Conservation (phyloP, 2,888 invertebrate genomes). For the Synergus laeviventris region DNA sequence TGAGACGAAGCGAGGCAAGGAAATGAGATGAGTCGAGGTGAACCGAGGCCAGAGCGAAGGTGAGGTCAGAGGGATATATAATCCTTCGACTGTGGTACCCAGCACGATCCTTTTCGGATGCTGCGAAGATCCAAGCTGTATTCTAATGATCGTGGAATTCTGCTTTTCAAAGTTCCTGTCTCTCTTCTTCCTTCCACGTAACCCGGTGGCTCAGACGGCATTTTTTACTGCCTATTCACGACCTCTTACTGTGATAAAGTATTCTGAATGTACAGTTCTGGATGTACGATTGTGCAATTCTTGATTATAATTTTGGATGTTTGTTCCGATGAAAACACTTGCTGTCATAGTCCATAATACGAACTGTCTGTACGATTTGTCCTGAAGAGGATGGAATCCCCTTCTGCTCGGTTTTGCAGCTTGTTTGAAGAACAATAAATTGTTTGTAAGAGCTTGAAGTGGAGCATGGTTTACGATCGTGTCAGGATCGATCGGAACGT, state of each 20-base stretch:
- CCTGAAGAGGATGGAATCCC: too few relatives aligned
- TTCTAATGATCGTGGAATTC: constrained; percentile 37
- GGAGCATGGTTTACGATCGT: too few relatives aligned
- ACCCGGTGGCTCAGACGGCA: not conserved
- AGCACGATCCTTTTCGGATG: constrained; percentile 70
- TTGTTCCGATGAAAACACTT: too few relatives aligned
- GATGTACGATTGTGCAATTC: too few relatives aligned
- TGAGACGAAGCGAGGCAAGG: constrained; percentile 47
- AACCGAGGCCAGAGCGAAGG: constrained; percentile 54
- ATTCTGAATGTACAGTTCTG: too few relatives aligned
- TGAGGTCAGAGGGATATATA: constrained; percentile 64
- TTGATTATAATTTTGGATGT: too few relatives aligned
- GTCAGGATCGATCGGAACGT: too few relatives aligned
- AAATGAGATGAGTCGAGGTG: constrained; percentile 48
- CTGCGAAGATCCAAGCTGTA: constrained; percentile 44
- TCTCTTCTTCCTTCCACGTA: constrained; percentile 32
- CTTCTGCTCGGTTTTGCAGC: too few relatives aligned
- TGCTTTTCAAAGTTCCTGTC: constrained; percentile 6
- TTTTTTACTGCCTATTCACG: constrained; percentile 22
- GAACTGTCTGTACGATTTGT: too few relatives aligned
- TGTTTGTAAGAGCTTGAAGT: too few relatives aligned
- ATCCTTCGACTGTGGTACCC: constrained; percentile 67
- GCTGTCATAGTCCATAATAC: too few relatives aligned
- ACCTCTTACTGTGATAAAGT: not conserved
- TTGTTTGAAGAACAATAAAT: too few relatives aligned